These are phyloP conservation scores for Alces alces DNA, from an alignment of 2,113 vertebrate species.

Conservation along the genomic window DNA sequence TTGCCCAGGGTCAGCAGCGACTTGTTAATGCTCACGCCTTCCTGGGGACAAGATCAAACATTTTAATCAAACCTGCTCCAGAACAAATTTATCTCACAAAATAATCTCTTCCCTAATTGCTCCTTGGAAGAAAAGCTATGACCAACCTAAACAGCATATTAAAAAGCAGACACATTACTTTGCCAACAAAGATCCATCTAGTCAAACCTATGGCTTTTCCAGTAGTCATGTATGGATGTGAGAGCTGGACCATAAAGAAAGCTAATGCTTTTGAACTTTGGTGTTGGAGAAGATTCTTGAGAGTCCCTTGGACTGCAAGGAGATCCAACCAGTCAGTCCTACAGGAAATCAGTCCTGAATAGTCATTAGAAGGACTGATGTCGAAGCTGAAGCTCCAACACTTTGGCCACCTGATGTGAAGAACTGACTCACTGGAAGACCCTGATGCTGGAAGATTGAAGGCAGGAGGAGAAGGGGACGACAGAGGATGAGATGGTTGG, in stretches of 20 bases:
- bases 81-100: background rate
- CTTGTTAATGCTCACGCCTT: constrained; percentile 96
- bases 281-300: background rate
- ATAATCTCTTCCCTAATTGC: background rate
- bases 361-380: background rate
- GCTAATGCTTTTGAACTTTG: background rate
- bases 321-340: background rate
- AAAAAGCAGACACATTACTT: background rate
- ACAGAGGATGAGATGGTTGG: background rate
- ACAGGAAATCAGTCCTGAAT: background rate
- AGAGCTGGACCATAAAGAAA: background rate
- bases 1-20: constrained; percentile 95
- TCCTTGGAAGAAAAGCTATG: background rate
- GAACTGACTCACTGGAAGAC: background rate
- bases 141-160: background rate
- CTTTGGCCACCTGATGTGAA: background rate
- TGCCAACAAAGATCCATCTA: background rate
- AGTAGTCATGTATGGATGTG: background rate
- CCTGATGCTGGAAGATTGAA: background rate
- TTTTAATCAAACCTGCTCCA: background rate
- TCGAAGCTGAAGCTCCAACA: background rate
- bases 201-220: background rate
- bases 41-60: constrained; percentile 78
- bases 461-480: background rate
- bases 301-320: background rate